Evolutionary conservation across 2,113 vertebrate genomes (phyloP).

Genomic region (Danionella cerebrum): DNA sequence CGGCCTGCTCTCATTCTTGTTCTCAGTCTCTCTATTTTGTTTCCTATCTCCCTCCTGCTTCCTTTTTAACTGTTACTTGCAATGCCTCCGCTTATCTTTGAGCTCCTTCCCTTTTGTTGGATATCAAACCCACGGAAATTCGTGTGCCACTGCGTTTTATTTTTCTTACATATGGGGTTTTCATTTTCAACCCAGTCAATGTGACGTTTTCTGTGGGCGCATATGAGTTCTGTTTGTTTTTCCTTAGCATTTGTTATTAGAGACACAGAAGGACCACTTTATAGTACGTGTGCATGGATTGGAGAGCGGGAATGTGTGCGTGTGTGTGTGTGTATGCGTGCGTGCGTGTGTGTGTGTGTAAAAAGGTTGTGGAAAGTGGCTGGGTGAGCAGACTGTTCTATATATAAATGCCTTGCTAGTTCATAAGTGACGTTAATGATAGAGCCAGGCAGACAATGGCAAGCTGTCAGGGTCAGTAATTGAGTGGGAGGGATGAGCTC

Average conservation of each 20-base stretch:
- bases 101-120: constrained; percentile 18
- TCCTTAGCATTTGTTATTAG: background rate
- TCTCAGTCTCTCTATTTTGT: constrained; percentile 25
- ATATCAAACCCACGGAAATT: constrained; percentile 28
- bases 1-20: constrained; percentile 40
- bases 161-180: background rate
- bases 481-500: constrained; percentile 51
- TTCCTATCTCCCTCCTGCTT: background rate
- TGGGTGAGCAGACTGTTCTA: constrained; percentile 41
- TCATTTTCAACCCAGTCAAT: background rate
- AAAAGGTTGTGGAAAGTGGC: constrained; percentile 26
- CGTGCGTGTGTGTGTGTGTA: constrained; percentile 17
- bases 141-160: constrained; percentile 16
- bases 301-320: background rate
- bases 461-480: constrained; percentile 55
- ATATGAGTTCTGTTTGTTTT: constrained; percentile 3
- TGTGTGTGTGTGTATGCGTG: background rate
- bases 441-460: constrained; percentile 48
- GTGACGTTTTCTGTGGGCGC: background rate
- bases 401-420: constrained; percentile 47
- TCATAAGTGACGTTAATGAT: constrained; percentile 55
- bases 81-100: constrained; percentile 33
- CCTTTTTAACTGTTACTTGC: constrained; percentile 8
- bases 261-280: background rate
- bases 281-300: constrained; percentile 12